Base-by-base conservation (phyloP, 53 echinoderm and acorn worm species). In the Hippasteria phrygiana region DNA sequence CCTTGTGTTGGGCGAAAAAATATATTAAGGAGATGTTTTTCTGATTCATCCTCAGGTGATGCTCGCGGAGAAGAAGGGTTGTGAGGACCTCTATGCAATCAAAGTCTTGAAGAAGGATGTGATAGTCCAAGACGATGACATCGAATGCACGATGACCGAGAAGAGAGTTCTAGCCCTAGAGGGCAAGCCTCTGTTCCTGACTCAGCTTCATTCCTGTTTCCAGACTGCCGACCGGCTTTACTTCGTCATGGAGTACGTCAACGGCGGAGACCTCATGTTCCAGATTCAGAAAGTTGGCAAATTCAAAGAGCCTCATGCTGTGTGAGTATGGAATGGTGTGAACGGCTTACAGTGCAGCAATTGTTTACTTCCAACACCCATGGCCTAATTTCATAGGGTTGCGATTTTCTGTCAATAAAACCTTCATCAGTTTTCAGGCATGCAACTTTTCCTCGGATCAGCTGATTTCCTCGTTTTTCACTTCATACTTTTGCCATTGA, bases 271-370 rank as follows among this genome's bases (percentile, higher is more conserved):
- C 75, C 94, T 99, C 46, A 99, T 99, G 99, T 99, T 95, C 90
- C 99, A 96, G 88, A 99, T 99, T 40, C 99, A 99, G 93, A 95
- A 99, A 91, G 96, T 99, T n/a, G 98, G 99, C 89, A 99, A 99
- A 75, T 99, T 99, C 93, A 99, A 96, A 89, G 99, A 99, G 67
- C 99, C 99, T 33, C 93, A 96, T 84, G 99, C 96, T 69, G 96
- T 99, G 99, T 99, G 67, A 99, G 99, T 93, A 11, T 5, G 46
- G 6, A 11, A 45, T 11, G 5, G 46, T 45, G 46, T 5, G 46
- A 5, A 45, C 11, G 46, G 5, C 6, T 11, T 5, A 5, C 46
- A 5, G 6, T 45, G 6, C 46, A 5, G 6, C 46, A 45, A 45
- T 45, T 5, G 6, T 45, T 45, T 45, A 11, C 5, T 7, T 45